Evolutionary conservation across 2,888 invertebrate species (phyloP).

Genomic region (Drosophila bunnanda): DNA sequence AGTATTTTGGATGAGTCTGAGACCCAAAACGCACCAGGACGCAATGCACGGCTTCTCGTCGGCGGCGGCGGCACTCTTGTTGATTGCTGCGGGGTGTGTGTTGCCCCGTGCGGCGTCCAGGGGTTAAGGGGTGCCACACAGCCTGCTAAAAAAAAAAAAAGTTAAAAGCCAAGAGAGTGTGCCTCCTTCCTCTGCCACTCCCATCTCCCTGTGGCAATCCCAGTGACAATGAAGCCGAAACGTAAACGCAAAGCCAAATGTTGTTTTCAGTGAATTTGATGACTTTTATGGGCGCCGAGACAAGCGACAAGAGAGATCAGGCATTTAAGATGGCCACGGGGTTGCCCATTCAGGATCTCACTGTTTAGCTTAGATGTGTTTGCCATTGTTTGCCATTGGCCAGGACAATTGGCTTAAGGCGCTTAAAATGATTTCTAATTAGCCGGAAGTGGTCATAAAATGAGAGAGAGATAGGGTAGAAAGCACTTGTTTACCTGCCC

Average conservation of each 20-base stretch:
- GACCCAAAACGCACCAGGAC: slow-evolving; percentile 61
- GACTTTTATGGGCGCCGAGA: slow-evolving; percentile 82
- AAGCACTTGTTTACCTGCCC: slow-evolving; percentile 16
- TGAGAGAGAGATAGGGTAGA: slow-evolving; percentile 3
- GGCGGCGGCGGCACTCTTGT: slow-evolving; percentile 75
- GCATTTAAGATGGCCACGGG: slow-evolving; percentile 83
- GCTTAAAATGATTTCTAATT: slow-evolving; percentile 83
- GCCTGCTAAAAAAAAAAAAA: slow-evolving; percentile 67
- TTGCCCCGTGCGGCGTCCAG: slow-evolving; percentile 22
- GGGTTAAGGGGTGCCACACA: slow-evolving; percentile 27
- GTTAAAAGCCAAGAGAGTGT: slow-evolving; percentile 69
- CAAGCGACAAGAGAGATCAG: slow-evolving; percentile 83
- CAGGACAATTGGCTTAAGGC: slow-evolving; percentile 73
- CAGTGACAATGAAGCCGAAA: slow-evolving; percentile 76
- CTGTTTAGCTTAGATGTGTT: slow-evolving; percentile 33
- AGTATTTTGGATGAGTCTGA: slow-evolving; percentile 34
- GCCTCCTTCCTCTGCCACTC: background rate
- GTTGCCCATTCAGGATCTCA: slow-evolving; percentile 49
- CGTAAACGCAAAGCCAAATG: slow-evolving; percentile 79
- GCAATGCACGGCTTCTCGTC: slow-evolving; percentile 54
- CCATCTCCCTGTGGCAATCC: slow-evolving; percentile 14
- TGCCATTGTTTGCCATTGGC: slow-evolving; percentile 42
- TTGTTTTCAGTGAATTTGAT: slow-evolving; percentile 84
- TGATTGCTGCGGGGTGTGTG: slow-evolving; percentile 68
- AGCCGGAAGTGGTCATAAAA: slow-evolving; percentile 52